Base-by-base conservation (phyloP, 2,113 vertebrate genomes). In the Riparia riparia region DNA sequence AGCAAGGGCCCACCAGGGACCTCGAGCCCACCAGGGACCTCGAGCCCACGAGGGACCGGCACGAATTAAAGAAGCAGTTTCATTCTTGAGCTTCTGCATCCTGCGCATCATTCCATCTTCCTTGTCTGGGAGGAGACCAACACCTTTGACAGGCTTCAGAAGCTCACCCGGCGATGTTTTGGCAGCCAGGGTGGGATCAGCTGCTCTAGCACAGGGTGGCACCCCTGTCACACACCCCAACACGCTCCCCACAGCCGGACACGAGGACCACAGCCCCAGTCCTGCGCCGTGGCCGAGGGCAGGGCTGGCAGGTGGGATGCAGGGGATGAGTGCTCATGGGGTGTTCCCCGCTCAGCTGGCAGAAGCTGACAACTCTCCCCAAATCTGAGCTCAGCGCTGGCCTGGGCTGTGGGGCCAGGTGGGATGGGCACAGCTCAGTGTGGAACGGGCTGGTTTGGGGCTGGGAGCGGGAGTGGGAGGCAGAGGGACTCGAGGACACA, bases 191-290 rank as follows among this genome's bases (percentile, higher is more conserved):
- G 17, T 8, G 20, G 70, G 47, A 54, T 60, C 56, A 68, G 44
- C 57, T 56, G 74, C 66, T 76, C 57, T 24, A 3, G 5, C 18
- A 25, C 0, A 3, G 44, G 76, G 13, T 58, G 76, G 26, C 2
- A 9, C 41, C n/a, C 20, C 17, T 7, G 2, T 47, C 21, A 49
- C 44, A 37, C 32, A 10, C 0, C 32, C 31, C 25, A 28, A 2
- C 0, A 0, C 2, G 2, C 5, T 76, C n/a, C 29, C 53, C 3
- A 1, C 14, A 37, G n/a, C n/a, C 0, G 4, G 53, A 53, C 37
- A 29, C 24, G 29, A 41, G 31, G 19, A 61, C 28, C 51, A 7
- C 0, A 0, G 20, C 21, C 15, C 37, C 17, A 4, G 1, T 18
- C 18, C 29, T n/a, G 63, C 32, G 1, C 29, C 0, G 0, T 29